These are phyloP conservation scores for Trypoxylus dichotomus DNA, from an alignment of 1,140 invertebrate genomes.

Conservation along the genomic window DNA sequence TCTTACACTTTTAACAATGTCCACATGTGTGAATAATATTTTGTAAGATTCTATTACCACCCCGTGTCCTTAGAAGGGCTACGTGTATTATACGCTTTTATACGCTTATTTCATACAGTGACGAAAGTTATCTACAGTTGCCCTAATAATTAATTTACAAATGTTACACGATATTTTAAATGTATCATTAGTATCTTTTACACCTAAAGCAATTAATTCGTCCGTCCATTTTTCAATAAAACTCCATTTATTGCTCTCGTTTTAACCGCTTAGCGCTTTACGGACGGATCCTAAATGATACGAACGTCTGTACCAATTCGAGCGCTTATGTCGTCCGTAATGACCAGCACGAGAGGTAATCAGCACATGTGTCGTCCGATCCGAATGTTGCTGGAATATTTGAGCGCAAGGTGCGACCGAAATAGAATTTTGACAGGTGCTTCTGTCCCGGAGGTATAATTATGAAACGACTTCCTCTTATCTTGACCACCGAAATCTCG, in stretches of 20 bases:
- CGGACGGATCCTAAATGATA: background rate
- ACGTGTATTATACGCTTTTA: too few species aligned
- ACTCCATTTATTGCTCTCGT: background rate
- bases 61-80: too few species aligned
- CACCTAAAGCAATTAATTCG: background rate
- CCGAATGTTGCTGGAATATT: background rate
- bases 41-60: too few species aligned
- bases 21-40: too few species aligned
- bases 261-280: background rate
- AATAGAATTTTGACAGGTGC: conserved; percentile 25
- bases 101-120: too few species aligned
- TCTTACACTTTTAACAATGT: too few species aligned
- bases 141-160: too few species aligned
- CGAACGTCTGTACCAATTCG: background rate
- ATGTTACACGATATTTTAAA: background rate
- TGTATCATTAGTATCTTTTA: background rate
- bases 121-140: too few species aligned
- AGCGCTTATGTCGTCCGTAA: background rate
- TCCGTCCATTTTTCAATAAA: background rate
- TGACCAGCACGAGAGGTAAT: background rate
- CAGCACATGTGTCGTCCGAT: conserved; percentile 15
- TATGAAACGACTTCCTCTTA: background rate
- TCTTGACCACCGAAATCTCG: conserved; percentile 9
- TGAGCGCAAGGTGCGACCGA: conserved; percentile 2
- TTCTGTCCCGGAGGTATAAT: background rate